These are phyloP conservation scores for Drosophila kikkawai DNA, from an alignment of 1,140 invertebrate species.

Conservation along the genomic window DNA sequence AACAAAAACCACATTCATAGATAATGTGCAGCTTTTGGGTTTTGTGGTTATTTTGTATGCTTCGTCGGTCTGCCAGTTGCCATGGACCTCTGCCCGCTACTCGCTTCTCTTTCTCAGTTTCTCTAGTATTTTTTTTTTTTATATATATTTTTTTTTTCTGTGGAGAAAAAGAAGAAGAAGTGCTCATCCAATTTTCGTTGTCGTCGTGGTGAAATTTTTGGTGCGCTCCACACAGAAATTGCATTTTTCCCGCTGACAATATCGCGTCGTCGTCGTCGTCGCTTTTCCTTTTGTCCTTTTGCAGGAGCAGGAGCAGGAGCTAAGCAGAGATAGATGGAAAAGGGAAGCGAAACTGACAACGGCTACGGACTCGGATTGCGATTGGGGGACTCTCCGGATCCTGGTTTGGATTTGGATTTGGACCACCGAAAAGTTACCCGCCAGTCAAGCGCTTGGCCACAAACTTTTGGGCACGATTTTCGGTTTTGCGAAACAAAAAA, in stretches of 20 bases:
- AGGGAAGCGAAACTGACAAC: conserved; percentile 57
- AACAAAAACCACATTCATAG: conserved; percentile 75
- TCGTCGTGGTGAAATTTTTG: conserved; percentile 67
- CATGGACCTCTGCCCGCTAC: conserved; percentile 48
- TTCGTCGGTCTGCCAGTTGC: conserved; percentile 72
- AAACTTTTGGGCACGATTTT: conserved; percentile 67
- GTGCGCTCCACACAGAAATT: conserved; percentile 75
- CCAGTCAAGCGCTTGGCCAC: conserved; percentile 60
- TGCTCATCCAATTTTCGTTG: conserved; percentile 79
- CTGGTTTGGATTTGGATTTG: conserved; percentile 31
- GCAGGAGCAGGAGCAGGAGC: conserved; percentile 5
- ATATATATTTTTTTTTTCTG: conserved; percentile 8
- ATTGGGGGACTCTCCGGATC: conserved; percentile 22
- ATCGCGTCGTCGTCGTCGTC: conserved; percentile 69
- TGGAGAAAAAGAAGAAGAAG: conserved; percentile 30
- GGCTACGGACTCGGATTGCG: conserved; percentile 37
- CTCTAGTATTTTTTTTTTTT: neutral
- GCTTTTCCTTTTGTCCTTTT: conserved; percentile 51
- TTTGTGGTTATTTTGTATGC: conserved; percentile 82
- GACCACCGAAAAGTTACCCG: conserved; percentile 47
- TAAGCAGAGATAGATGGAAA: conserved; percentile 47
- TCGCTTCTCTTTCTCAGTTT: neutral
- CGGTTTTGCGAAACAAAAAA: conserved; percentile 49
- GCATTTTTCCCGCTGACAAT: conserved; percentile 76
- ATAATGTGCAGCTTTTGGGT: conserved; percentile 78